phyloP scores from a whole-genome alignment of 2,888 invertebrate genomes.

The Chymomyza amoena region DNA sequence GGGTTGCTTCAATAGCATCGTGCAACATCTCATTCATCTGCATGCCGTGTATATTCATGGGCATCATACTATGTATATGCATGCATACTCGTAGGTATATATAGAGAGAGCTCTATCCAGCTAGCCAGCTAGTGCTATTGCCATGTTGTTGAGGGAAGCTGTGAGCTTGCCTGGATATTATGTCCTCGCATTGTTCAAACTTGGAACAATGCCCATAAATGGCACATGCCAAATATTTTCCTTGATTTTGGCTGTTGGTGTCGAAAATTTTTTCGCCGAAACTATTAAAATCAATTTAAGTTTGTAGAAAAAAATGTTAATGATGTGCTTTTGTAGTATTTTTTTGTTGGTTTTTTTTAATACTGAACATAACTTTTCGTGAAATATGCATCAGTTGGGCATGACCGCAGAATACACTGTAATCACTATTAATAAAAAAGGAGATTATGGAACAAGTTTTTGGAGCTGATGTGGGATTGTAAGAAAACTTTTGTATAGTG shows the following conservation, averaged over 20 bases:
- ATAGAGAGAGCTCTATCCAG: background rate
- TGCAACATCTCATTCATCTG: slow-evolving; percentile 49
- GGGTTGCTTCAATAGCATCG: slow-evolving; percentile 54
- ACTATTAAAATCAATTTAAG: background rate
- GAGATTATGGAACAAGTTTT: no score
- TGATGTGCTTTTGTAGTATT: no score
- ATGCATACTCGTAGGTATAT: slow-evolving; percentile 5
- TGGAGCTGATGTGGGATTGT: no score
- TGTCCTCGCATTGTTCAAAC: slow-evolving; percentile 60
- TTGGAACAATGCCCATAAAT: slow-evolving; percentile 67
- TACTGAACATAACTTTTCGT: no score
- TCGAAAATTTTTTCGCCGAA: background rate
- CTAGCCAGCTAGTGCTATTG: no score
- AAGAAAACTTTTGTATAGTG: no score
- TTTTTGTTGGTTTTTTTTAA: no score
- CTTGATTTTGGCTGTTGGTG: background rate
- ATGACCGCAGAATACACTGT: no score
- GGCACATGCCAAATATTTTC: slow-evolving; percentile 71
- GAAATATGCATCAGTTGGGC: no score
- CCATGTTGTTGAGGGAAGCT: background rate
- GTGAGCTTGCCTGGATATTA: slow-evolving; percentile 52
- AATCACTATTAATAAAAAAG: no score
- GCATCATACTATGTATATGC: background rate
- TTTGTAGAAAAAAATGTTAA: background rate
- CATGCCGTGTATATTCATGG: slow-evolving; percentile 39